Evolutionary conservation across 2,113 vertebrate genomes (phyloP).

Genomic region (Naja naja): DNA sequence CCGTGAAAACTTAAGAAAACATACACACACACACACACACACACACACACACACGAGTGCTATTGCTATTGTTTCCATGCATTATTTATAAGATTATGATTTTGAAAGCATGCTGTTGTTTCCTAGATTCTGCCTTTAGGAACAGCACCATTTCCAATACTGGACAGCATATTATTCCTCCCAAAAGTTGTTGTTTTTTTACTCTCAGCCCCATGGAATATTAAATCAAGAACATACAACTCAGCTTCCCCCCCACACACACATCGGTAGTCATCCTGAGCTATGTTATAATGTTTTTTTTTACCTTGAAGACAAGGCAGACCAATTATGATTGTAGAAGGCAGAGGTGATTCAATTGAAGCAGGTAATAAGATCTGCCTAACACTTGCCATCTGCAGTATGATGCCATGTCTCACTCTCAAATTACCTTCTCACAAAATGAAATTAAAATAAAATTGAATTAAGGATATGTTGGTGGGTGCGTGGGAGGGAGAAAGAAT

Average conservation of each 20-base stretch:
- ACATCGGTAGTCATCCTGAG: constrained; percentile 6
- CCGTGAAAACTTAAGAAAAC: too few relatives aligned
- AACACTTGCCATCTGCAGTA: constrained; percentile 16
- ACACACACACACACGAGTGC: too few relatives aligned
- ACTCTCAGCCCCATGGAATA: not conserved
- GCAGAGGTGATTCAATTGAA: constrained; percentile 34
- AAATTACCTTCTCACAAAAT: constrained; percentile 44
- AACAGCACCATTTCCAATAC: not conserved
- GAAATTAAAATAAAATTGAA: constrained; percentile 55
- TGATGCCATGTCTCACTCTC: constrained; percentile 38
- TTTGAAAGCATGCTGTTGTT: not conserved
- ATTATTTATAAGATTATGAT: not conserved
- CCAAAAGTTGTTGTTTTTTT: not conserved
- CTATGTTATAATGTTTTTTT: not conserved
- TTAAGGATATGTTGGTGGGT: constrained; percentile 30
- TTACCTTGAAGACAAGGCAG: not conserved
- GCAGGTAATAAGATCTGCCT: constrained; percentile 48
- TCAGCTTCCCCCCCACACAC: not conserved
- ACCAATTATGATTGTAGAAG: constrained; percentile 33
- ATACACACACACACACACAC: too few relatives aligned
- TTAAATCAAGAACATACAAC: not conserved
- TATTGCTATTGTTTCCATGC: not conserved
- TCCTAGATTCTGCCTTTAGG: not conserved
- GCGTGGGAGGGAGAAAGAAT: not conserved
- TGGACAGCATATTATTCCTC: not conserved